Percentiles rank a stretch among this genome's conserved stretches.
Conservation (phyloP, 2,113 vertebrate species). For the Tragelaphus scriptus region DNA sequence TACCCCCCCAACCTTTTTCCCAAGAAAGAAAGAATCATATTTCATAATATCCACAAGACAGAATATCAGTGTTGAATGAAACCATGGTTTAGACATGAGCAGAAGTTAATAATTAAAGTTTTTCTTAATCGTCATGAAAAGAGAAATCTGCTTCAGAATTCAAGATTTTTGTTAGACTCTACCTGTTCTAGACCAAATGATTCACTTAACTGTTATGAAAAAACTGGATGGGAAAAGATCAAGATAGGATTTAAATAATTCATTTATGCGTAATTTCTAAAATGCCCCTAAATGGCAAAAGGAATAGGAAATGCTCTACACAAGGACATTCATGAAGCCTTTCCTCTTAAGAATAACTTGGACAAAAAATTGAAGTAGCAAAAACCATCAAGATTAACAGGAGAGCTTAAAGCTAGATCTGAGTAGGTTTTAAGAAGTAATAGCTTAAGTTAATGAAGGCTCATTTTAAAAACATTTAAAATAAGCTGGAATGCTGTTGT, state of each 20-base stretch:
- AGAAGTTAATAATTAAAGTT: neutral
- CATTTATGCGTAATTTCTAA: neutral
- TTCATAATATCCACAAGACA: too few relatives aligned
- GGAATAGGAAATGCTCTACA: neutral
- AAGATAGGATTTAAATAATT: neutral
- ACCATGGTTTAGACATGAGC: neutral
- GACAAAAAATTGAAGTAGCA: too few relatives aligned
- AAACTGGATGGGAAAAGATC: neutral
- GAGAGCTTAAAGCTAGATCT: too few relatives aligned
- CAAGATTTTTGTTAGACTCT: neutral
- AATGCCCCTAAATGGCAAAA: neutral
- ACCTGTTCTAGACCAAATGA: neutral
- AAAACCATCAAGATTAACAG: too few relatives aligned
- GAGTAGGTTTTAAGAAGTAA: neutral
- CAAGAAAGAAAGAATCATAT: neutral
- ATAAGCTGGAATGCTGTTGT: neutral
- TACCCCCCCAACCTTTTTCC: neutral
- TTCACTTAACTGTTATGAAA: slow-evolving; percentile 1
- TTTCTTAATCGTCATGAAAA: neutral
- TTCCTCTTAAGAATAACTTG: too few relatives aligned
- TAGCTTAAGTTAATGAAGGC: neutral
- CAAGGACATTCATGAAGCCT: neutral
- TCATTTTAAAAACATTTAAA: neutral
- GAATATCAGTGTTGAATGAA: neutral
- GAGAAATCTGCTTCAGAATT: neutral